These are phyloP conservation scores for Aphidius ervi DNA, from an alignment of 1,140 invertebrate genomes.

Conservation along the genomic window DNA sequence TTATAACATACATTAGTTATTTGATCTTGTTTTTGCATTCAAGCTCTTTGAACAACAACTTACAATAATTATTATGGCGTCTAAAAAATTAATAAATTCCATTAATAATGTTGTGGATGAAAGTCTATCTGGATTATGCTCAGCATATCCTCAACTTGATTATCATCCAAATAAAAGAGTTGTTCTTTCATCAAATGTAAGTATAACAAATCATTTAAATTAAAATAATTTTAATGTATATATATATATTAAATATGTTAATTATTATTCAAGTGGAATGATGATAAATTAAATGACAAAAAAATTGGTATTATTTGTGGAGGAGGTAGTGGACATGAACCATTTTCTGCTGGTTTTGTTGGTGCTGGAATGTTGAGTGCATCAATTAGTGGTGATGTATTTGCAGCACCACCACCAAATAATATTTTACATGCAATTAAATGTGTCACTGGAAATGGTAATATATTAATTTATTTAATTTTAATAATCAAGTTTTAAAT, in stretches of 20 bases:
- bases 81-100: slow-evolving; percentile 66
- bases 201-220: slow-evolving; percentile 11
- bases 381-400: slow-evolving; percentile 71
- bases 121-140: slow-evolving; percentile 62
- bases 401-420: slow-evolving; percentile 72
- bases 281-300: slow-evolving; percentile 31
- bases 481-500: not conserved
- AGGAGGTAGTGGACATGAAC: slow-evolving; percentile 85
- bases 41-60: not conserved
- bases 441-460: slow-evolving; percentile 53
- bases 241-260: no score
- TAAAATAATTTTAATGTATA: slow-evolving; percentile 8
- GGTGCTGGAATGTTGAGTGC: slow-evolving; percentile 73
- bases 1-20: no score
- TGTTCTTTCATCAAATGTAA: slow-evolving; percentile 54
- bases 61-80: slow-evolving; percentile 17
- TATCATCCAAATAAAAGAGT: slow-evolving; percentile 61
- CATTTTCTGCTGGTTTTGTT: slow-evolving; percentile 72
- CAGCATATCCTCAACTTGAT: slow-evolving; percentile 58
- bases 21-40: no score
- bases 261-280: slow-evolving; percentile 48
- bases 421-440: slow-evolving; percentile 65
- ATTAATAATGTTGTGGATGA: slow-evolving; percentile 65
- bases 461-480: not conserved
- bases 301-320: slow-evolving; percentile 73